These are phyloP conservation scores for Murina feae DNA, from an alignment of 2,113 vertebrate species.

Conservation along the genomic window DNA sequence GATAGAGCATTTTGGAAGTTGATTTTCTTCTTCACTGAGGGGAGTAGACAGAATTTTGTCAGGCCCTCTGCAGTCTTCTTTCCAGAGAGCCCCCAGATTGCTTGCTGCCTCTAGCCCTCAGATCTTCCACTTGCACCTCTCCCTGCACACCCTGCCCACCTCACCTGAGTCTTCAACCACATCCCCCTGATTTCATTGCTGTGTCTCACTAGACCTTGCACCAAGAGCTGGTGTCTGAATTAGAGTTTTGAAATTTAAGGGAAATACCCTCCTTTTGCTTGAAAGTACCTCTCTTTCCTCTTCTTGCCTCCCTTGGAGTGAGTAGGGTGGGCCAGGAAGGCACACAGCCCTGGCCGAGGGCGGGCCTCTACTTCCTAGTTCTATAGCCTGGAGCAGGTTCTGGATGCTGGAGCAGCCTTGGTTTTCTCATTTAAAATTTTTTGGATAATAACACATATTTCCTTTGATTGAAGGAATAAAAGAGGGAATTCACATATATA, in stretches of 20 bases:
- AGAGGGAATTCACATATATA: not conserved
- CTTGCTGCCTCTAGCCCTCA: not conserved
- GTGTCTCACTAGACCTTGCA: not conserved
- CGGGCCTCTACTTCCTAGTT: not conserved
- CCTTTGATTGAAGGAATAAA: not conserved
- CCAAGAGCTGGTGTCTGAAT: not conserved
- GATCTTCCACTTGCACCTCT: not conserved
- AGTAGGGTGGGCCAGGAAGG: too few species aligned
- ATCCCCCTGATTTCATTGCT: not conserved
- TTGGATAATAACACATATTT: not conserved
- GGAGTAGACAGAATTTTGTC: not conserved
- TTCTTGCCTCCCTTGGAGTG: not conserved
- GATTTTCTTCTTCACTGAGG: not conserved
- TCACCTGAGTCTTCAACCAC: accelerated
- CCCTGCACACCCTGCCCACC: too few species aligned
- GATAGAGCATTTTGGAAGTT: not conserved
- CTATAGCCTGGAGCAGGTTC: not conserved
- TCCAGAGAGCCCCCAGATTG: not conserved
- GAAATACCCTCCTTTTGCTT: not conserved
- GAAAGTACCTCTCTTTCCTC: not conserved
- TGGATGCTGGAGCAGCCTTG: not conserved
- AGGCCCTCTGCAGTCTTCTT: not conserved
- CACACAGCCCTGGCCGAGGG: not conserved
- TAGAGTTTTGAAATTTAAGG: not conserved
- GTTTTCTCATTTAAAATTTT: not conserved